These are phyloP conservation scores for Cataglyphis albicans DNA, from an alignment of 2,888 invertebrate genomes.

Conservation along the genomic window DNA sequence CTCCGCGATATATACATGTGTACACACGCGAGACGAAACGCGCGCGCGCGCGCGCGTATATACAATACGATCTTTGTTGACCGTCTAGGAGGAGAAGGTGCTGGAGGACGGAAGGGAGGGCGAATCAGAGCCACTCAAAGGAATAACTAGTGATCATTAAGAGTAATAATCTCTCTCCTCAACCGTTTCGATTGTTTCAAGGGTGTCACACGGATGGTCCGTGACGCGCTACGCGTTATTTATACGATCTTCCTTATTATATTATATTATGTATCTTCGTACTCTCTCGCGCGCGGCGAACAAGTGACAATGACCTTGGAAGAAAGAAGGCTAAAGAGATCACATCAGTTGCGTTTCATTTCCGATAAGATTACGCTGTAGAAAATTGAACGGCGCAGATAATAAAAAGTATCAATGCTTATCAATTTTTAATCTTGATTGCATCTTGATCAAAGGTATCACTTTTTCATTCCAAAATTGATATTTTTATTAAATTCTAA, in stretches of 20 bases:
- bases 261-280: slow-evolving; percentile 68
- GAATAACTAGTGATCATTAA: slow-evolving; percentile 85
- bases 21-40: background rate
- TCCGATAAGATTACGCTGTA: background rate
- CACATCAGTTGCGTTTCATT: slow-evolving; percentile 13
- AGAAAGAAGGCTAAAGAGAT: slow-evolving; percentile 31
- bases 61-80: slow-evolving; percentile 46
- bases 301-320: slow-evolving; percentile 61
- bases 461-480: background rate
- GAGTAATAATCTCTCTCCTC: slow-evolving; percentile 83
- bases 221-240: slow-evolving; percentile 72
- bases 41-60: slow-evolving; percentile 15
- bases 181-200: slow-evolving; percentile 83
- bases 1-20: background rate
- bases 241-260: slow-evolving; percentile 80
- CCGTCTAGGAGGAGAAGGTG: slow-evolving; percentile 54
- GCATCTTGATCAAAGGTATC: background rate
- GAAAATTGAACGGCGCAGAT: background rate
- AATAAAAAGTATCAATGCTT: slow-evolving; percentile 17
- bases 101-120: slow-evolving; percentile 64
- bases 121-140: slow-evolving; percentile 85
- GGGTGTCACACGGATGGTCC: slow-evolving; percentile 82
- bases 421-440: background rate
- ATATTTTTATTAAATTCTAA: slow-evolving; percentile 8
- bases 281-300: slow-evolving; percentile 49